Percentiles rank a stretch among this genome's conserved stretches.
Conservation (phyloP, 1,140 invertebrate species). For the Solenopsis invicta region DNA sequence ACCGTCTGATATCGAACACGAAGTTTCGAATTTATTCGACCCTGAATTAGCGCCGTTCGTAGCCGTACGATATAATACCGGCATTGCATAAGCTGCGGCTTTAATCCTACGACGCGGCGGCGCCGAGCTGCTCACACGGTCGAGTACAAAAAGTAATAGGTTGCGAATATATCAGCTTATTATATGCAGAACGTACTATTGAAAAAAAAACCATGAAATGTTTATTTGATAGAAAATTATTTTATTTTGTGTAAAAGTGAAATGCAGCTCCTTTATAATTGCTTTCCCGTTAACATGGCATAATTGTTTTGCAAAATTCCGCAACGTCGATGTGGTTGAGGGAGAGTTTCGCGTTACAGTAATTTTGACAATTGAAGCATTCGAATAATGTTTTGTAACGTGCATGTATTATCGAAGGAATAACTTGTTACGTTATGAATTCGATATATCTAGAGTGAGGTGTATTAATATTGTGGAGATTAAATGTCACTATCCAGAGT, state of each 20-base stretch:
- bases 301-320: slow-evolving; percentile 11
- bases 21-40: slow-evolving; percentile 36
- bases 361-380: slow-evolving; percentile 25
- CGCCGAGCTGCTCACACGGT: background rate
- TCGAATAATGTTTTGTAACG: background rate
- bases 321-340: background rate
- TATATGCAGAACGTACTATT: background rate
- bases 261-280: background rate
- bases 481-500: slow-evolving; percentile 14
- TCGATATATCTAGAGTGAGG: background rate
- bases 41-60: slow-evolving; percentile 59
- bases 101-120: slow-evolving; percentile 27
- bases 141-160: background rate
- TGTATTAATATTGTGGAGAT: background rate
- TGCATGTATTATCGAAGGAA: background rate
- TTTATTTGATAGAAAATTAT: background rate
- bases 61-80: background rate
- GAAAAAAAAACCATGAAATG: background rate
- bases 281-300: background rate
- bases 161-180: background rate
- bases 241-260: background rate
- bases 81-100: slow-evolving; percentile 13
- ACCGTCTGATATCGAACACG: background rate
- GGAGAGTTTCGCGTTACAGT: background rate
- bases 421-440: background rate